Conservation (phyloP, 2,888 invertebrate species). For the Pimpla rufipes region DNA sequence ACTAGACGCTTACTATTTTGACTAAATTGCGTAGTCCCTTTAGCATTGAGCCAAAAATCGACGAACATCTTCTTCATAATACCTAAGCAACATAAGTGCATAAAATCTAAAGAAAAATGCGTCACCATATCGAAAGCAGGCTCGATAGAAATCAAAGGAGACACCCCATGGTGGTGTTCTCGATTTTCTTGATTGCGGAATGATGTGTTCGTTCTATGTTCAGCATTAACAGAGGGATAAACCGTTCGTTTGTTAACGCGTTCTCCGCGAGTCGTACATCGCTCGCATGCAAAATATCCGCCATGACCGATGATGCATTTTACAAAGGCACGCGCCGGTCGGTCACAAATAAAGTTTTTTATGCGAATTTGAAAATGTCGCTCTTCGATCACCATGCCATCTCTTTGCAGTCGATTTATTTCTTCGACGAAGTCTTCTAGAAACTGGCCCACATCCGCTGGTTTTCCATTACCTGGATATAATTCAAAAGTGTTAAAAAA, state of each 20-base stretch:
- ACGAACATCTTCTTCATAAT: constrained; percentile 62
- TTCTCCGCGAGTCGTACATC: constrained; percentile 51
- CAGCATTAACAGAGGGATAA: constrained; percentile 38
- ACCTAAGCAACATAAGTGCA: constrained; percentile 67
- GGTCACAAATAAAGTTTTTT: constrained; percentile 65
- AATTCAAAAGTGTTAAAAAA: background rate
- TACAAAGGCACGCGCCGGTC: constrained; percentile 61
- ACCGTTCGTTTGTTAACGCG: constrained; percentile 41
- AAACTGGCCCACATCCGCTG: constrained; percentile 16
- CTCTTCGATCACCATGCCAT: constrained; percentile 54
- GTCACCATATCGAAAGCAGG: constrained; percentile 35
- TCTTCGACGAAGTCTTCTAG: constrained; percentile 58
- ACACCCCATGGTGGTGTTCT: constrained; percentile 53
- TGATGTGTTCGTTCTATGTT: constrained; percentile 36
- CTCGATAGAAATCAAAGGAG: constrained; percentile 58
- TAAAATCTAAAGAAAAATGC: constrained; percentile 58
- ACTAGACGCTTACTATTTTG: constrained; percentile 23
- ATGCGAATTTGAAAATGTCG: constrained; percentile 52
- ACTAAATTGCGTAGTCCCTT: constrained; percentile 18
- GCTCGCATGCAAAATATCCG: constrained; percentile 48
- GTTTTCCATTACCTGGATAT: constrained; percentile 32
- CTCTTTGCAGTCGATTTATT: constrained; percentile 36
- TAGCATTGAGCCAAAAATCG: constrained; percentile 53
- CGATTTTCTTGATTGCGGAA: constrained; percentile 53
- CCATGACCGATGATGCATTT: constrained; percentile 54